Base-by-base conservation (phyloP, 2,113 vertebrate species). In the Pollimyrus isidori region DNA sequence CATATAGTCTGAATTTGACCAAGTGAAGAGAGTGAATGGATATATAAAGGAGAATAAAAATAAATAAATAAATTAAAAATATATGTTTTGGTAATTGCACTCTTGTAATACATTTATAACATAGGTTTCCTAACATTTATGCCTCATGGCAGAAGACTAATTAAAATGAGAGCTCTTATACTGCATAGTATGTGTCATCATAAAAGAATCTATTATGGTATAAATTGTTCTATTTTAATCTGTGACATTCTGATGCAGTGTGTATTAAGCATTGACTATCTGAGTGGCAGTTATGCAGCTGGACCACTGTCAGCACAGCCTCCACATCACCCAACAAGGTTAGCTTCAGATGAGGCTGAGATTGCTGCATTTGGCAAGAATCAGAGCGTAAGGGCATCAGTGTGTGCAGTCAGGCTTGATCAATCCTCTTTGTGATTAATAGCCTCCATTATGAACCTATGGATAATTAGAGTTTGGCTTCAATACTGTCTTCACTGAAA, bases 391-490 rank as follows among this genome's bases (percentile, higher is more conserved):
- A 62, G 89, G 84, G 21, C 88, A 62, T 48, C 80, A 21, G 6
- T 58, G 88, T 26, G 53, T 86, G 80, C 85, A 52, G 90, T 86
- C 69, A 88, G 84, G 89, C 82, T 89, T 42, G 88, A 87, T 91
- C 84, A 88, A 48, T 89, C 90, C 89, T 89, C 56, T 65, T 46
- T 87, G 76, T 89, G 89, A 90, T 91, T 92, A 91, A 91, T 91
- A 86, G 87, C 48, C 82, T 91, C 89, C 35, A 90, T 93, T 92
- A 92, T 91, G 76, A 91, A 89, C 65, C 58, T 89, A 89, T 80
- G 87, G 84, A 91, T 87, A 91, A 88, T 58, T 76, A 83, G 73
- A 89, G 49, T 84, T 91, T 65, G 88, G 89, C 80, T 89, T 91
- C 73, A 73, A 5, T 50, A 89, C 89, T 52, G 65, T 58, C 53